Evolutionary conservation across 2,888 invertebrate species (phyloP).

Genomic region (Falcaria lacertinaria): DNA sequence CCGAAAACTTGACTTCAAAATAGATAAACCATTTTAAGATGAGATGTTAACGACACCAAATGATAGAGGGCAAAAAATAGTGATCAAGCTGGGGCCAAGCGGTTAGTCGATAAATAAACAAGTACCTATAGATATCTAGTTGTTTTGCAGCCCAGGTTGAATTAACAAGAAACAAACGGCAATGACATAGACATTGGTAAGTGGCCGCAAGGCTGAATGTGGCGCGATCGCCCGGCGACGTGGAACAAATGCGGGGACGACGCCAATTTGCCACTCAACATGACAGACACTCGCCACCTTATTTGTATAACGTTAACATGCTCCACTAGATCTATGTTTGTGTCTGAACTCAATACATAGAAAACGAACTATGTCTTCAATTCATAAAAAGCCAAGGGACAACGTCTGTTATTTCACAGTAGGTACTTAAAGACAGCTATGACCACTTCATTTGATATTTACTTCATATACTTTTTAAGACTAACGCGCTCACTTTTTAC

Average conservation of each 20-base stretch:
- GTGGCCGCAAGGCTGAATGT: constrained; percentile 54
- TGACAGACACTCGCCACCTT: constrained; percentile 55
- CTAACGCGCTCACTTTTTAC: too few relatives aligned
- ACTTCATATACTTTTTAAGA: too few relatives aligned
- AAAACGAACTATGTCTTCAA: not conserved
- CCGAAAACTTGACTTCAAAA: not conserved
- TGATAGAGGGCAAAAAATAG: not conserved
- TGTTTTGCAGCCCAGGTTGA: not conserved
- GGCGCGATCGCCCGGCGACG: constrained; percentile 35
- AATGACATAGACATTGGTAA: constrained; percentile 55
- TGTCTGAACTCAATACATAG: constrained; percentile 40
- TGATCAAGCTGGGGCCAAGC: not conserved
- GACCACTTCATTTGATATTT: too few relatives aligned
- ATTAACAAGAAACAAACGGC: constrained; percentile 35
- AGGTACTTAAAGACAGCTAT: too few relatives aligned
- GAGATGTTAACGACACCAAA: not conserved
- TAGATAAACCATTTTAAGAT: not conserved
- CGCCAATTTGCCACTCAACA: constrained; percentile 67
- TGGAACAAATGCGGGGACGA: constrained; percentile 63
- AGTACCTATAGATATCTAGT: constrained; percentile 3
- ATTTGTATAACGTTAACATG: constrained; percentile 62
- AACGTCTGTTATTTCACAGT: not conserved
- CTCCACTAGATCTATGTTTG: constrained; percentile 47
- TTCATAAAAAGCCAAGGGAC: not conserved
- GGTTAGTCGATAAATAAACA: not conserved